phyloP scores from a whole-genome alignment of 2,797 vertebrate genomes.

The Halcyon badia region DNA sequence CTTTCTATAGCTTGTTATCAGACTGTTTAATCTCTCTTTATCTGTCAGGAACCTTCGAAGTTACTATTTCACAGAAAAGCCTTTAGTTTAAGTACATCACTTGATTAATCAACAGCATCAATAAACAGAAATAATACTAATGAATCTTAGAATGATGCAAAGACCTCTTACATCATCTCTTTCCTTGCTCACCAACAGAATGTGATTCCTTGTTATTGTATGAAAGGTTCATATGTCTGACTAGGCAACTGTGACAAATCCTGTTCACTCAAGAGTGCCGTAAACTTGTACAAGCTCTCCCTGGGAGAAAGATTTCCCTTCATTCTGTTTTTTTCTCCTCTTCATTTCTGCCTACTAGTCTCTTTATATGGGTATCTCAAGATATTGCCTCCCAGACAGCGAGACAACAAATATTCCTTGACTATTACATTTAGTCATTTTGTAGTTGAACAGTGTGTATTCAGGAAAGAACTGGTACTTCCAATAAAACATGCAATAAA shows the following conservation, averaged over 20 bases:
- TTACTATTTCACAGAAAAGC: not conserved
- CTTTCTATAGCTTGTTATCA: not conserved
- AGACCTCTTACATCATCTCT: not conserved
- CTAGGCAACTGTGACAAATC: not conserved
- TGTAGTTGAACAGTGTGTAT: not conserved
- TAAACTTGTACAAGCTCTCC: not conserved
- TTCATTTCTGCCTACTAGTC: not conserved
- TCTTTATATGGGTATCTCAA: not conserved
- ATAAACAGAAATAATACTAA: not conserved
- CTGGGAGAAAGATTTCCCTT: not conserved
- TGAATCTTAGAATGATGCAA: not conserved
- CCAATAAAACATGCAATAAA: not conserved
- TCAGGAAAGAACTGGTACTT: not conserved
- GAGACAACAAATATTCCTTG: not conserved
- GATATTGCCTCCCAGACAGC: not conserved
- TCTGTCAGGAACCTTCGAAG: not conserved
- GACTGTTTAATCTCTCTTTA: not conserved
- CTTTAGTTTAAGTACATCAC: not conserved
- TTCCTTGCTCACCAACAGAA: not conserved
- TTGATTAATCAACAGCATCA: not conserved
- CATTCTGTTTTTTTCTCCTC: not conserved
- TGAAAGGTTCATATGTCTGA: not conserved
- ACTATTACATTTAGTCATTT: not conserved
- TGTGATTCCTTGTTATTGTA: not conserved
- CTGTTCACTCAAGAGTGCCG: accelerated